Conservation (phyloP, 1,140 invertebrate genomes). For the Drosophila pachea region DNA sequence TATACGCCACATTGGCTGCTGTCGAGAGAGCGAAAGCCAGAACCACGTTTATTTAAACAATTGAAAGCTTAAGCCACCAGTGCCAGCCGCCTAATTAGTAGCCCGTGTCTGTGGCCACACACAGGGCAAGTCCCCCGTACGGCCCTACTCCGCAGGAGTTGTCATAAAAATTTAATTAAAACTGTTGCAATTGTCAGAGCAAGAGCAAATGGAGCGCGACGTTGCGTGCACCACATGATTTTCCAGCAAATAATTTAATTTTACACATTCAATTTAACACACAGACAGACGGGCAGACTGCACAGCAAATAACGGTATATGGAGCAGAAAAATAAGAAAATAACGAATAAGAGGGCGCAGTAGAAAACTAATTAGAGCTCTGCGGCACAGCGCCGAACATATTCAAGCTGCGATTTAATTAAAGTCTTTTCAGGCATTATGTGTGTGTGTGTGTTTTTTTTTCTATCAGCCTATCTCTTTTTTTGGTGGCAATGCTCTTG, state of each 20-base stretch:
- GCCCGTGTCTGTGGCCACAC: slow-evolving; percentile 17
- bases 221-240: slow-evolving; percentile 33
- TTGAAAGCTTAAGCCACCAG: slow-evolving; percentile 30
- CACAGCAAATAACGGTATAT: neutral
- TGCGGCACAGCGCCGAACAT: neutral
- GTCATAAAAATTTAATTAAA: slow-evolving; percentile 51
- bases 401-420: slow-evolving; percentile 41
- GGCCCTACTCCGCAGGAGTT: neutral
- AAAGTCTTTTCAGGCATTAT: too few species aligned
- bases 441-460: too few species aligned
- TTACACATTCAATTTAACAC: slow-evolving; percentile 30
- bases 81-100: slow-evolving; percentile 34
- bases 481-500: slow-evolving; percentile 26
- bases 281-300: neutral
- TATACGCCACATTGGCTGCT: slow-evolving; percentile 32
- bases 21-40: neutral
- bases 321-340: neutral
- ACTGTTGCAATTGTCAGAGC: slow-evolving; percentile 34
- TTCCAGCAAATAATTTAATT: slow-evolving; percentile 21
- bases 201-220: slow-evolving; percentile 1
- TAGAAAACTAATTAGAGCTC: slow-evolving; percentile 38
- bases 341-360: neutral
- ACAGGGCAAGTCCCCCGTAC: neutral
- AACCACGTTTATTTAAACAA: slow-evolving; percentile 26
- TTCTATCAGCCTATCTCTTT: neutral